phyloP scores from a whole-genome alignment of 1,140 invertebrate species.

The Oppia nitens region DNA sequence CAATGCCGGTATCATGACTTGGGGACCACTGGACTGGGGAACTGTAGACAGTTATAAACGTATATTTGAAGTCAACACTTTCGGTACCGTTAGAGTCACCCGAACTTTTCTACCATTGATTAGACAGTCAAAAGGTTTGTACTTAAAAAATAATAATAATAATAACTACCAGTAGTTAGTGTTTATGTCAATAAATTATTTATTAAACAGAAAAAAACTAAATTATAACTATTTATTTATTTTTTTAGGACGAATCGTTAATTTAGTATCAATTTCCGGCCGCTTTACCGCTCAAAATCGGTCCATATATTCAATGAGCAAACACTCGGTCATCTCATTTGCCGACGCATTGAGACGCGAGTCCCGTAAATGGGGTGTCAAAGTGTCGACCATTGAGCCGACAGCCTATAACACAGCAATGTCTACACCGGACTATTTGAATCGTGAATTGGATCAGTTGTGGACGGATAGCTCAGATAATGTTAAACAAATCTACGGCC shows the following conservation, averaged over 20 bases:
- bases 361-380: slow-evolving; percentile 14
- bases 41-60: slow-evolving; percentile 6
- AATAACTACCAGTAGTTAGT: too few relatives aligned
- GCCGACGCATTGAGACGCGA: slow-evolving; percentile 16
- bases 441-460: background rate
- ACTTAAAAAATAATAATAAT: background rate
- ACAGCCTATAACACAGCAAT: slow-evolving; percentile 11
- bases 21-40: slow-evolving; percentile 28
- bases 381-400: background rate
- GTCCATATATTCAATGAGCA: slow-evolving; percentile 18
- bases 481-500: background rate
- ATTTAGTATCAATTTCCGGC: slow-evolving; percentile 17
- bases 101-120: slow-evolving; percentile 17
- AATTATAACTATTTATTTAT: background rate
- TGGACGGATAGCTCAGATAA: background rate
- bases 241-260: slow-evolving; percentile 13
- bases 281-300: slow-evolving; percentile 8
- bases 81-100: slow-evolving; percentile 17
- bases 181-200: too few relatives aligned
- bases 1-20: slow-evolving; percentile 30
- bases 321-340: slow-evolving; percentile 15
- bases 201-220: too few relatives aligned
- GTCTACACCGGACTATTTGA: background rate
- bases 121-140: slow-evolving; percentile 13
- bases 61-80: slow-evolving; percentile 18